Percentiles rank a stretch among this genome's conserved stretches.
Evolutionary conservation across 1,140 invertebrate genomes (phyloP).

Genomic region (Rhynchophorus ferrugineus): DNA sequence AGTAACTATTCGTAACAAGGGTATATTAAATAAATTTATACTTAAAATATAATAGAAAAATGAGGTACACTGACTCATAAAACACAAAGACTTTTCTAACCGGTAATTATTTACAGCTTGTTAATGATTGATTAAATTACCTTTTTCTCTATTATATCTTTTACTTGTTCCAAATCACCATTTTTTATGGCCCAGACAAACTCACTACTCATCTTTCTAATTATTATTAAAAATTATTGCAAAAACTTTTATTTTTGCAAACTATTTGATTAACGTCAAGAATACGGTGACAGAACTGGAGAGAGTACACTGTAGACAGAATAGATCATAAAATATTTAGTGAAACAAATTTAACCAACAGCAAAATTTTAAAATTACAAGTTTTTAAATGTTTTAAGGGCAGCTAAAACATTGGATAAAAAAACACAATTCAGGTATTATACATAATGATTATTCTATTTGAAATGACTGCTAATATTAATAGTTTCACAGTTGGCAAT

Average conservation of each 20-base stretch:
- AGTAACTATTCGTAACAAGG: no score
- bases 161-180: slow-evolving; percentile 85
- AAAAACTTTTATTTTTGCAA: slow-evolving; percentile 11
- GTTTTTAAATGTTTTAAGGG: no score
- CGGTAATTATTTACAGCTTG: neutral
- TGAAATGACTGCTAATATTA: no score
- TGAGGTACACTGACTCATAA: no score
- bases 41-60: no score
- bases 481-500: no score
- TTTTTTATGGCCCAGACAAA: slow-evolving; percentile 92
- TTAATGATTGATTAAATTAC: no score
- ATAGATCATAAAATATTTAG: neutral
- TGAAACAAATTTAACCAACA: neutral
- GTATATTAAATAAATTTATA: no score
- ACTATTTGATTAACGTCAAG: neutral
- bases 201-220: slow-evolving; percentile 47
- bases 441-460: neutral
- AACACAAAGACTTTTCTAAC: neutral
- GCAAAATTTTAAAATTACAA: neutral
- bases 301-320: neutral
- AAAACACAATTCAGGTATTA: no score
- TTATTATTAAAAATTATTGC: slow-evolving; percentile 12
- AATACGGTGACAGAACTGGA: slow-evolving; percentile 2
- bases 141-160: slow-evolving; percentile 78
- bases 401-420: no score